Evolutionary conservation across 2,888 invertebrate genomes (phyloP).

Genomic region (Cerastis leucographa): DNA sequence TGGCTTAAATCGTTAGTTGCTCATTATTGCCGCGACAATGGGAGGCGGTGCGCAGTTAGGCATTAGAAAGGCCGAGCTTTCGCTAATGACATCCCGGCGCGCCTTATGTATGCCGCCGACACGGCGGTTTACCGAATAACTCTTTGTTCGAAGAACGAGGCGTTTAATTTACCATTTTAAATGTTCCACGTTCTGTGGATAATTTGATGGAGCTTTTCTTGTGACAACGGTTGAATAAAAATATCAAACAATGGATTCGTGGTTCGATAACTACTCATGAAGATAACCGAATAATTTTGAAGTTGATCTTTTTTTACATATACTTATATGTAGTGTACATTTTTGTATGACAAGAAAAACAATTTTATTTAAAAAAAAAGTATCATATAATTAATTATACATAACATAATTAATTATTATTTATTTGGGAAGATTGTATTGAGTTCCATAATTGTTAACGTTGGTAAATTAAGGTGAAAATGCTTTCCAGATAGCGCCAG

Average conservation of each 20-base stretch:
- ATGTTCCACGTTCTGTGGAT: constrained; percentile 57
- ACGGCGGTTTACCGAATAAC: constrained; percentile 84
- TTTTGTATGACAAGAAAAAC: too few species aligned
- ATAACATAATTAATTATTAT: not conserved
- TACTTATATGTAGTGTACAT: too few species aligned
- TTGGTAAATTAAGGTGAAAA: not conserved
- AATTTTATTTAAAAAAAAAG: too few species aligned
- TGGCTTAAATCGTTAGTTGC: constrained; percentile 86
- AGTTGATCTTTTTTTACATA: not conserved
- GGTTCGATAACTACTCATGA: constrained; percentile 17
- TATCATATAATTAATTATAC: not conserved
- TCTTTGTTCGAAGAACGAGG: constrained; percentile 79
- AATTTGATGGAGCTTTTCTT: constrained; percentile 62
- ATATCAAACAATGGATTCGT: constrained; percentile 30
- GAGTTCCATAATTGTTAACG: constrained; percentile 7
- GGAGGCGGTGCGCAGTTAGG: constrained; percentile 87
- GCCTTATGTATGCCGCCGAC: constrained; percentile 77
- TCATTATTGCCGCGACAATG: constrained; percentile 88
- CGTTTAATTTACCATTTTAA: constrained; percentile 70
- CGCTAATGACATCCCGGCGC: constrained; percentile 88
- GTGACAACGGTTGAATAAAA: constrained; percentile 28
- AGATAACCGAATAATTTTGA: not conserved
- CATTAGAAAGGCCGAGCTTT: constrained; percentile 88
- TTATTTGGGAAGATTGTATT: constrained; percentile 7
- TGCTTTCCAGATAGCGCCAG: not conserved